phyloP scores from a whole-genome alignment of 2,113 vertebrate species.

The Nycticorax nycticorax region DNA sequence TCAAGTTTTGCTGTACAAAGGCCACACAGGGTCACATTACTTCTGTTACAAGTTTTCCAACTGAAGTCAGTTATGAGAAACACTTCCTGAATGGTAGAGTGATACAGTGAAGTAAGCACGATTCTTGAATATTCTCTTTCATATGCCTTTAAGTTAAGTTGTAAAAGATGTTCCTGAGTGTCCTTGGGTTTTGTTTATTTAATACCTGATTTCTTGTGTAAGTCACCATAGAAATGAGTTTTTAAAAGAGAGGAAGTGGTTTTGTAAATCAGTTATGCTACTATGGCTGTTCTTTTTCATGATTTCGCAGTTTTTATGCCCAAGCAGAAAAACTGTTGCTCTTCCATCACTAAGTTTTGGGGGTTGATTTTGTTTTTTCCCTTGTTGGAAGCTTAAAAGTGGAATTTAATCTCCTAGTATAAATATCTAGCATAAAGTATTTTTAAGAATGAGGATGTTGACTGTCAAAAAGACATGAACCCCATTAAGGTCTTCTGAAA shows the following conservation, averaged over 20 bases:
- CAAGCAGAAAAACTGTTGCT: neutral
- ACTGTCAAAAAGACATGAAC: neutral
- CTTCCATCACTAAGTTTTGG: neutral
- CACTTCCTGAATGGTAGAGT: neutral
- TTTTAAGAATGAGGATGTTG: neutral
- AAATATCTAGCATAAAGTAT: neutral
- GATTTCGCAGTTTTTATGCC: neutral
- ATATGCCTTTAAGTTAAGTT: neutral
- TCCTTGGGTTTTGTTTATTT: neutral
- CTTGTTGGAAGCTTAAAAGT: neutral
- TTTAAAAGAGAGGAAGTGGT: slow-evolving; percentile 32
- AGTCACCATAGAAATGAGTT: neutral
- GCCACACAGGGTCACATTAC: neutral
- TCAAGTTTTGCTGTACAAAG: neutral
- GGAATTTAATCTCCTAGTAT: neutral
- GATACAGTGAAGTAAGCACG: neutral
- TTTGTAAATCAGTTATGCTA: neutral
- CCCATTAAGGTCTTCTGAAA: neutral
- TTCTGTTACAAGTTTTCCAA: neutral
- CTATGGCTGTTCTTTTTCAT: neutral
- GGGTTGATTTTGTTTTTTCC: neutral
- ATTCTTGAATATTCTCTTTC: neutral
- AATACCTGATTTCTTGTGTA: neutral
- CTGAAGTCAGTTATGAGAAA: neutral
- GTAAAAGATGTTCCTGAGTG: neutral